Evolutionary conservation across 2,888 invertebrate genomes (phyloP), one percentile per base, ranked within the genome.

Genomic region (Platycheirus albimanus): DNA sequence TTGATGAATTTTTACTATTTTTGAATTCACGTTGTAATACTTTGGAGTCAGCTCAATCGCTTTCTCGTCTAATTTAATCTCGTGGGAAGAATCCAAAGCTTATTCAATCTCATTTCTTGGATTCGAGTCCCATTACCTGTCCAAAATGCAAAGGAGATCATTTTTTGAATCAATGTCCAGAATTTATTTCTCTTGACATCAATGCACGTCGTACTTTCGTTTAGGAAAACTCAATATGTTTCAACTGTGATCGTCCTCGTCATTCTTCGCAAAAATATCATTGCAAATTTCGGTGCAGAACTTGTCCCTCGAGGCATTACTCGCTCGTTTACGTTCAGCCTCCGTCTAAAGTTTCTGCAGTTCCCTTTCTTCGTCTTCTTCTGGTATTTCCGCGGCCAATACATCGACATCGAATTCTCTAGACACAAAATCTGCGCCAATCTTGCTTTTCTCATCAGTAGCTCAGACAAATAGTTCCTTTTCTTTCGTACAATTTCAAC

Each of bases 141-240:
- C 43, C 52, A 11, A 30, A 28, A 7, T 54, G 54, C 28, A 43
- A 52, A 17, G 41, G 13, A 41, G 24, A 67, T 24, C 41, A 54
- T 20, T 33, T 8, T 7, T 24, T 67, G 6, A 30, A n/a, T 8
- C 17, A 38, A n/a, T 67, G 67, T 49, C 30, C 19, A 67, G 11
- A 38, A 5, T 52, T 51, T 38, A 6, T 51, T 17, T n/a, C 7
- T 11, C 17, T 28, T 20, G 24, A 19, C 13, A 8, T 28, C 11
- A 17, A n/a, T 1, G n/a, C 51, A n/a, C 67, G 43, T 24, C 20
- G 67, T 15, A 17, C 15, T 3, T 45, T 67, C 8, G 54, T 67
- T 3, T 52, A 43, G 8, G 24, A 51, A 19, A 52, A 54, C 11
- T 52, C 49, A 28, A 2, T 52, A 17, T 54, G 54, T 41, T 67